Conservation (phyloP, 2,888 invertebrate genomes). For the Rhagonycha lutea region DNA sequence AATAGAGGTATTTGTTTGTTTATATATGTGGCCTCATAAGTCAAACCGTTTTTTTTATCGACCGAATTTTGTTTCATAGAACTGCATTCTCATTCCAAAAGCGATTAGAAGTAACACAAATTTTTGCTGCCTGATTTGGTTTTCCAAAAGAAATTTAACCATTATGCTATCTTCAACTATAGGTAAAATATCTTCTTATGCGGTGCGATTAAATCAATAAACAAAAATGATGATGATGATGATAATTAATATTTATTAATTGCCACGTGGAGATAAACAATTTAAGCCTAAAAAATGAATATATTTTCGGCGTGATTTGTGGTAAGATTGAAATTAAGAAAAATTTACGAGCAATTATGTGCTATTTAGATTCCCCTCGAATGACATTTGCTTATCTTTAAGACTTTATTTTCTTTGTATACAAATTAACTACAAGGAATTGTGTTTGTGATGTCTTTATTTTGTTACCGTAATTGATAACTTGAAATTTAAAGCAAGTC, state of each 20-base stretch:
- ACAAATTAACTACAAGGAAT: constrained; percentile 32
- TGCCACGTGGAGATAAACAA: not conserved
- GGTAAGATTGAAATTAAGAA: constrained; percentile 19
- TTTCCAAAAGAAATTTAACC: too few relatives aligned
- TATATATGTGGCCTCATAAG: not conserved
- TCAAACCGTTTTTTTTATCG: not conserved
- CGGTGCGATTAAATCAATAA: not conserved
- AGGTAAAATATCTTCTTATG: too few relatives aligned
- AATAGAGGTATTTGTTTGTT: not conserved
- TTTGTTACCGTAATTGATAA: not conserved
- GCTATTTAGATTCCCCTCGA: constrained; percentile 33
- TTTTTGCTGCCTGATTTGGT: too few relatives aligned
- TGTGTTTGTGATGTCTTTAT: constrained; percentile 13
- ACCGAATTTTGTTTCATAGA: not conserved
- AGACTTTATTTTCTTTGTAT: constrained; percentile 35
- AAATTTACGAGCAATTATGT: constrained; percentile 35
- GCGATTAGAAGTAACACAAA: too few relatives aligned
- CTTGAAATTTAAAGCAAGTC: not conserved
- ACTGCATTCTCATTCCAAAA: too few relatives aligned
- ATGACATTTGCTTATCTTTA: constrained; percentile 33
- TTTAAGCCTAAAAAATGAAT: not conserved
- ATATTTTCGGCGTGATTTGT: constrained; percentile 17
- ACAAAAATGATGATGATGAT: too few relatives aligned
- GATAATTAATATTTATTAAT: not conserved
- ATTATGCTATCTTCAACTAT: too few relatives aligned